Evolutionary conservation across 2,797 vertebrate genomes (phyloP), one percentile per base, ranked within the genome.

Genomic region (Myotis findleyi): DNA sequence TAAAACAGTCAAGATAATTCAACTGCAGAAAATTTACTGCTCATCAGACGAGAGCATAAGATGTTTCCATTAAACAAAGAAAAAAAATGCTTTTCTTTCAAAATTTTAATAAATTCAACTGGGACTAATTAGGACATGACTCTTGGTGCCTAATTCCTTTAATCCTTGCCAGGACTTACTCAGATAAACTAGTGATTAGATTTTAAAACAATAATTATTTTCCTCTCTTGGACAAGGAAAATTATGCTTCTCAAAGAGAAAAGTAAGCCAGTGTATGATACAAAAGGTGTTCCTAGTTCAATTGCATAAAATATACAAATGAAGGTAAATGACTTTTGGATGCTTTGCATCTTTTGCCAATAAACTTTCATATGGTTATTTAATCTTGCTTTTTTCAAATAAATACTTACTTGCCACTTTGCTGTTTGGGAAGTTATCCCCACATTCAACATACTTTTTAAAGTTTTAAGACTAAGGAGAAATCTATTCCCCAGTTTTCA

Each of bases 1-100:
- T 93, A 87, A 94, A 89, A 57, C 72, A 79, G 51, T 94, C 55
- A 84, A 55, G 57, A 77, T 88, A 89, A 64, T 96, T 84, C 36
- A 44, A 59, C 57, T 44, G n/a, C 3, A 92, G 77, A 88, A 95
- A 92, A 82, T 20, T 5, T 72, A 30, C 6, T 25, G 4, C 41
- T 75, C 47, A 53, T 77, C 51, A 62, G 83, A 93, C 93, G 53
- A 88, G 25, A 82, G 41, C 36, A 14, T 64, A 75, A 73, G 38
- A 47, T 80, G 27, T 93, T 84, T 93, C 82, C 87, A 71, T 86
- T 17, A 49, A 33, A 86, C 30, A 80, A 30, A 75, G n/a, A 76
- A 41, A 76, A 90, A 59, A 8, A 49, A 11, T 44, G 51, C n/a
- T 88, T 88, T 82, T 84, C 20, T 64, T 90, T 75, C 17, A 72